Conservation (phyloP, 1,140 invertebrate genomes). For the Zaprionus lachaisei region DNA sequence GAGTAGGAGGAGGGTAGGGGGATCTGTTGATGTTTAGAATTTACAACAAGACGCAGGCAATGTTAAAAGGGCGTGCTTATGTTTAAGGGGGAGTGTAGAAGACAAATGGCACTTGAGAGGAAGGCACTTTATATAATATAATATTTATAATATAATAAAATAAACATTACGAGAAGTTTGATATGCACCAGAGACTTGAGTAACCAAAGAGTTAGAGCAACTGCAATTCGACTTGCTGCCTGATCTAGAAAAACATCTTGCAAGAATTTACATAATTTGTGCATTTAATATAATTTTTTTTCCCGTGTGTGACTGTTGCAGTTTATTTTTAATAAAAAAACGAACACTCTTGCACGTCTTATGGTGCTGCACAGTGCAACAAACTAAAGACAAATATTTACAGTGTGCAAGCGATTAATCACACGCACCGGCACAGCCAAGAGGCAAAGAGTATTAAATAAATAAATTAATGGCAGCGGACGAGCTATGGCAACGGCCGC, state of each 20-base stretch:
- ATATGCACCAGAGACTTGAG: neutral
- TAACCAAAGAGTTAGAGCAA: neutral
- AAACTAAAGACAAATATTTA: conserved; percentile 83
- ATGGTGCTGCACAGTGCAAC: conserved; percentile 54
- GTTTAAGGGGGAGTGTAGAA: neutral
- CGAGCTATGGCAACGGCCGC: conserved; percentile 26
- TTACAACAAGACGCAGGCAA: neutral
- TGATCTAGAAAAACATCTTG: neutral
- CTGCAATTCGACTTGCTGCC: neutral
- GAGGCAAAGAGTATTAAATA: conserved; percentile 72
- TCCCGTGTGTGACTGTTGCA: neutral
- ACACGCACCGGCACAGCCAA: conserved; percentile 50
- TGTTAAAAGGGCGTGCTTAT: neutral
- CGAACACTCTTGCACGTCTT: conserved; percentile 2
- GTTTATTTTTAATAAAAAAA: conserved; percentile 22
- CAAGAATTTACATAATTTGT: conserved; percentile 5
- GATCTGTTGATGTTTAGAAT: conserved; percentile 4
- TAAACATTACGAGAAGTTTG: no score
- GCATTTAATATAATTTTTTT: conserved; percentile 6
- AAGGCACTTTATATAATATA: neutral
- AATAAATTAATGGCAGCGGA: conserved; percentile 75
- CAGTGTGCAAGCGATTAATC: conserved; percentile 79
- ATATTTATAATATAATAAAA: no score
- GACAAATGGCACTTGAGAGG: neutral
- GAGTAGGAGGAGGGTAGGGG: neutral